Evolutionary conservation across 2,797 vertebrate genomes (phyloP).

Genomic region (Crenichthys baileyi): DNA sequence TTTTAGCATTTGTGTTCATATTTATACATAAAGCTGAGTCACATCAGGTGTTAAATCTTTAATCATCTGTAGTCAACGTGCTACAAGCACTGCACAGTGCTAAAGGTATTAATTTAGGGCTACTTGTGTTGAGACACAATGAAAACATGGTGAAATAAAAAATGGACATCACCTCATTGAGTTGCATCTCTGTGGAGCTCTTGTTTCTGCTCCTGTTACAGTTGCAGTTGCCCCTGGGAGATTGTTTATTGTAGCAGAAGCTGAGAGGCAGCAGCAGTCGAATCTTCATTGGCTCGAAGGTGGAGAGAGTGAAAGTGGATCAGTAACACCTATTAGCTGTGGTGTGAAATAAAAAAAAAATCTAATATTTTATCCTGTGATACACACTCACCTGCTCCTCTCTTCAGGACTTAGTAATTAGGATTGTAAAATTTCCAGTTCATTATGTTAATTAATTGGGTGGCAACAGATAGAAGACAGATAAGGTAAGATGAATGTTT

Average conservation of each 20-base stretch:
- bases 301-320: constrained; percentile 22
- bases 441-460: no score
- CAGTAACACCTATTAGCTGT: constrained; percentile 28
- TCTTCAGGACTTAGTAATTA: no score
- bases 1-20: not conserved
- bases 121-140: constrained; percentile 3
- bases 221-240: constrained; percentile 31
- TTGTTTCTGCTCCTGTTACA: constrained; percentile 20
- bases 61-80: not conserved
- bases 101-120: not conserved
- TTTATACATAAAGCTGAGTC: not conserved
- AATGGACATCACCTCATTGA: not conserved
- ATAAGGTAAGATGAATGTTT: no score
- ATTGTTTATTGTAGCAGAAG: constrained; percentile 2
- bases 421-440: no score
- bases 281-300: constrained; percentile 19
- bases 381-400: constrained; percentile 1
- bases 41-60: constrained; percentile 4
- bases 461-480: no score
- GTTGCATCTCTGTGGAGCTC: constrained; percentile 25
- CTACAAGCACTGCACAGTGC: not conserved
- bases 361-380: constrained; percentile 1
- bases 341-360: constrained; percentile 31
- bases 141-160: constrained; percentile 2
- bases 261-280: not conserved